These are phyloP conservation scores for Oeneis ivallda DNA, from an alignment of 2,888 invertebrate species.

Conservation along the genomic window DNA sequence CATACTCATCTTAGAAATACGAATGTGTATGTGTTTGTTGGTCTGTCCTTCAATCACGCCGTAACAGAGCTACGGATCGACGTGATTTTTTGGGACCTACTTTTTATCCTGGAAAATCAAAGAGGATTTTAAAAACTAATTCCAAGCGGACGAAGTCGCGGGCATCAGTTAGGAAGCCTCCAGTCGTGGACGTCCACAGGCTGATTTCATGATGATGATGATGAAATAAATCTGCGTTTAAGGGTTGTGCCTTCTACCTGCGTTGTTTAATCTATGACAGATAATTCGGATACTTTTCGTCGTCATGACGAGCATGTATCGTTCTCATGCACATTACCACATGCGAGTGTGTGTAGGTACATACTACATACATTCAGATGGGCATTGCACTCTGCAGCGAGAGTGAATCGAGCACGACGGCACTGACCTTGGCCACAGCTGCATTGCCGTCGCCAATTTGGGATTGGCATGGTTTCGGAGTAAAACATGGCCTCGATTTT, in stretches of 20 bases:
- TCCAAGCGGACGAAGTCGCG: too few species aligned
- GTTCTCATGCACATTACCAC: constrained; percentile 34
- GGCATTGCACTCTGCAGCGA: constrained; percentile 69
- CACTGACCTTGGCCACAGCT: constrained; percentile 78
- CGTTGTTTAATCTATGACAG: constrained; percentile 51
- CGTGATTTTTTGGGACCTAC: too few species aligned
- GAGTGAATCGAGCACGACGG: constrained; percentile 52
- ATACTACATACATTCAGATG: constrained; percentile 63
- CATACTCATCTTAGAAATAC: too few species aligned
- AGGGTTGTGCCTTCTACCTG: background rate
- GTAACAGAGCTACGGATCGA: too few species aligned
- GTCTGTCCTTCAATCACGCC: too few species aligned
- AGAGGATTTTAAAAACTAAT: too few species aligned
- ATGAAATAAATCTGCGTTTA: too few species aligned
- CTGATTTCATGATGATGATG: too few species aligned
- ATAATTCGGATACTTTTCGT: constrained; percentile 75
- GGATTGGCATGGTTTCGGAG: background rate
- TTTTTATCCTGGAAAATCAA: too few species aligned
- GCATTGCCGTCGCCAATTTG: constrained; percentile 46
- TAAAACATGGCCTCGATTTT: background rate
- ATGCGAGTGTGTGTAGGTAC: constrained; percentile 51
- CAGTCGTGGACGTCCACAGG: too few species aligned
- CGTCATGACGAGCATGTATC: constrained; percentile 4
- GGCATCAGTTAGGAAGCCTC: too few species aligned
- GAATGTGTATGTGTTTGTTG: too few species aligned